phyloP scores from a whole-genome alignment of 2,797 vertebrate species.

The Octomys mimax region DNA sequence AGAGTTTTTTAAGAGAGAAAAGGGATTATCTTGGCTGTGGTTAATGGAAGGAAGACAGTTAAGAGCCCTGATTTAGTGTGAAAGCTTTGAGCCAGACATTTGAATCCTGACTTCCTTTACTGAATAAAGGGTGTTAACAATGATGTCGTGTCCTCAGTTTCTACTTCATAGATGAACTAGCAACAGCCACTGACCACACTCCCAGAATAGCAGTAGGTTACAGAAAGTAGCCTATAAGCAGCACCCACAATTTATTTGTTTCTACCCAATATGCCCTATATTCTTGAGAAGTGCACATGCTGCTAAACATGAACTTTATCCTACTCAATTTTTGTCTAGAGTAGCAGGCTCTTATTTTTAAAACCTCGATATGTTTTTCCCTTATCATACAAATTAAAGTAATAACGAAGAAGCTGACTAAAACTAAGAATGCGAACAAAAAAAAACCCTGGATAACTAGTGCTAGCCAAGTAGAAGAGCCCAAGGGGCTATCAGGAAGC shows the following conservation, averaged over 20 bases:
- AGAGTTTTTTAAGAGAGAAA: conserved; percentile 42
- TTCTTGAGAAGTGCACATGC: not conserved
- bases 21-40: conserved; percentile 32
- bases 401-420: not conserved
- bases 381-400: not conserved
- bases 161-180: not conserved
- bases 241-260: not conserved
- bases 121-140: not conserved
- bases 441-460: not conserved
- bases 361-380: not conserved
- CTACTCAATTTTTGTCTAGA: not conserved
- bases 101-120: not conserved
- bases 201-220: not conserved
- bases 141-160: not conserved
- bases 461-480: not conserved
- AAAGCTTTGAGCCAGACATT: not conserved
- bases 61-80: not conserved
- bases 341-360: not conserved
- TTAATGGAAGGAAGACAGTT: not conserved
- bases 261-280: not conserved
- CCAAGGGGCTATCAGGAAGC: not conserved
- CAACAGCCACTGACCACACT: not conserved
- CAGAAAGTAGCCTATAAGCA: not conserved
- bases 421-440: not conserved
- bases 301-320: not conserved